These are phyloP conservation scores for Uropsilus gracilis DNA, from an alignment of 2,113 vertebrate genomes.

Conservation along the genomic window DNA sequence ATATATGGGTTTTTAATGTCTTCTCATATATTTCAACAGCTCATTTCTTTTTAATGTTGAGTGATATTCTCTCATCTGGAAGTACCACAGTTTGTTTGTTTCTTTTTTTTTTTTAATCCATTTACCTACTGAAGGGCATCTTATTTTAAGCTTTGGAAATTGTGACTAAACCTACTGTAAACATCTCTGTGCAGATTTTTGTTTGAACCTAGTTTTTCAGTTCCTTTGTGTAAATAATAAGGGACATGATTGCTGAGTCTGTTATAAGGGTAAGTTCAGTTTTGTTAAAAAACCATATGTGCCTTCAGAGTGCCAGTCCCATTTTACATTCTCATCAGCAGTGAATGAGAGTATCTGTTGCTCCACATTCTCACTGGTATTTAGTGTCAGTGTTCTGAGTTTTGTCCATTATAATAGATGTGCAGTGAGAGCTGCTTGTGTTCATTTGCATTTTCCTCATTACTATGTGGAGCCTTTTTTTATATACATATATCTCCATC, in stretches of 20 bases:
- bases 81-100: not conserved
- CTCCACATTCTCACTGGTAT: not conserved
- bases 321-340: not conserved
- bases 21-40: not conserved
- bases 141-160: not conserved
- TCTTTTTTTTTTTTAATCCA: not conserved
- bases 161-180: not conserved
- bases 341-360: not conserved
- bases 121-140: not conserved
- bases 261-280: not conserved
- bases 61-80: not conserved
- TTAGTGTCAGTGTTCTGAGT: not conserved
- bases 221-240: not conserved
- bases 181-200: not conserved
- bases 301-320: not conserved
- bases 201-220: not conserved
- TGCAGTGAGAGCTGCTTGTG: not conserved
- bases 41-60: not conserved
- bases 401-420: not conserved
- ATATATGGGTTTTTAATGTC: not conserved
- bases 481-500: not conserved
- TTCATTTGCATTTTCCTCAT: not conserved
- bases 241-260: not conserved
- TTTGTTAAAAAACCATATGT: not conserved
- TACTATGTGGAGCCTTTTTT: not conserved